Evolutionary conservation across 1,140 invertebrate genomes (phyloP), one percentile per base, ranked within the genome.

Genomic region (Thereuonema tuberculata): DNA sequence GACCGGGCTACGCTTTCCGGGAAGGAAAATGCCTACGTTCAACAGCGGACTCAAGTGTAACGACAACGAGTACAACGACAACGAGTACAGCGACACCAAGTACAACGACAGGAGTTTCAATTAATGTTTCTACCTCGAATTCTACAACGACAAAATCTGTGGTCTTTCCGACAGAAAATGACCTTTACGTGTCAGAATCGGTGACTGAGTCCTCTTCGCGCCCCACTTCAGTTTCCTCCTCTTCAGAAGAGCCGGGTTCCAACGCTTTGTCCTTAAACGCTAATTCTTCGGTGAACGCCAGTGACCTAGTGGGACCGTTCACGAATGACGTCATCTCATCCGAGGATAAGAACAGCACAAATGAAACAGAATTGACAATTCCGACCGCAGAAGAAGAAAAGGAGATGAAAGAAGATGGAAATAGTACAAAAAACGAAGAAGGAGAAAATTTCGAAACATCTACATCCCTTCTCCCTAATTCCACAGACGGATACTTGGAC

Each of bases 1-100:
- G 26, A 48, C 29, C 37, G 17, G 65, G 63, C 1, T 59, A 65
- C 14, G 56, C 60, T 1, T 70, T 65, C 46, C 37, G 60, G 20
- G 61, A 68, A 46, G 70, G 69, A n/a, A 63, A 56, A 50, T 72
- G 64, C 53, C 0, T 68, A 76, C 1, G 71, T 77, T 3, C 75
- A 75, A 62, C 60, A 5, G 48, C 53, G 21, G 56, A 50, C 9
- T 20, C 48, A 50, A 20, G 21, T 5, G 9, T 21, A 21, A 21
- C 21, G 50, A 57, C 62, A 21, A 12, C 47, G 24, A 9, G 26
- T 56, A 61, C 17, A 21, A 50, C 3, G 62, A 48, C 28, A 56
- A 58, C 24, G 55, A 58, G 65, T 2, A 64, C 63, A n/a, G n/a
- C 61, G 21, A 64, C n/a, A 64, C 64, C 3, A 66, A 66, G n/a